Percentiles rank a stretch among this genome's conserved stretches.
Evolutionary conservation across 2,797 vertebrate species (phyloP).

Genomic region (Paguma larvata): DNA sequence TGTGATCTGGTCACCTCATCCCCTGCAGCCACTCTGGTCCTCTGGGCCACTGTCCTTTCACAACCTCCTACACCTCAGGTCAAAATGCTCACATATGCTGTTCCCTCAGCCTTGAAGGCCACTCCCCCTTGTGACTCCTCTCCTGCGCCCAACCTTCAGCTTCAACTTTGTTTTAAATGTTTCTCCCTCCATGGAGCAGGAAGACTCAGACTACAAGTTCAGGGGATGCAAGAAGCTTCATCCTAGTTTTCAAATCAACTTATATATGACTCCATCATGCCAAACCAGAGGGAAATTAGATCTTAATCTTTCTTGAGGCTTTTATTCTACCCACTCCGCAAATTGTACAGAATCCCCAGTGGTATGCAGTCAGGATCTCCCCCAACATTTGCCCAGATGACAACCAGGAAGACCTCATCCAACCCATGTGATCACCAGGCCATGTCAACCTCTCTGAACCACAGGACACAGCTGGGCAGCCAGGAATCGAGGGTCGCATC

Average conservation of each 20-base stretch:
- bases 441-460: background rate
- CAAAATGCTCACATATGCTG: rapidly evolving
- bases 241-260: background rate
- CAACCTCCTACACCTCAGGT: background rate
- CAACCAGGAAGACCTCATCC: background rate
- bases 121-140: background rate
- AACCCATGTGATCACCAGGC: background rate
- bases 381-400: no score
- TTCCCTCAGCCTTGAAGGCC: background rate
- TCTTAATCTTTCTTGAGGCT: background rate
- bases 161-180: background rate
- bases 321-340: background rate
- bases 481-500: rapidly evolving
- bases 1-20: background rate
- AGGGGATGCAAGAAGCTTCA: background rate
- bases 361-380: background rate
- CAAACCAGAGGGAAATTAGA: background rate
- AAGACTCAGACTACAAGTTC: background rate
- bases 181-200: background rate
- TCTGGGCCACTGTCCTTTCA: background rate
- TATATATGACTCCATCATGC: background rate
- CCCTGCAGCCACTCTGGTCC: background rate
- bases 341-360: background rate
- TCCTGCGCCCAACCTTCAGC: no score
- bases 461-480: background rate